Percentiles rank a stretch among this genome's conserved stretches.
These are phyloP conservation scores for Merodon equestris DNA, from an alignment of 2,888 invertebrate species.

Conservation along the genomic window DNA sequence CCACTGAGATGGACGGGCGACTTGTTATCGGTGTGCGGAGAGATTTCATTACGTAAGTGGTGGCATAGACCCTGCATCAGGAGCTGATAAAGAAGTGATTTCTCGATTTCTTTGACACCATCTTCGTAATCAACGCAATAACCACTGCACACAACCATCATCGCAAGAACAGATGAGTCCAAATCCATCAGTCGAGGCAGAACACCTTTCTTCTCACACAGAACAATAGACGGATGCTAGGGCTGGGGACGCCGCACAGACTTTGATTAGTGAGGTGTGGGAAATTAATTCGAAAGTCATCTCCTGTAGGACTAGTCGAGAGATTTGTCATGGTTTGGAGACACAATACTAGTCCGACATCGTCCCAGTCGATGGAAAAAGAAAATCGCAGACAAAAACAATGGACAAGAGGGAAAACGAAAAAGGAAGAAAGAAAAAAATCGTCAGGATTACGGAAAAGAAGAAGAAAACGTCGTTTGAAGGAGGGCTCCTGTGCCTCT, in stretches of 20 bases:
- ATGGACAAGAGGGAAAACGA: conserved; percentile 15
- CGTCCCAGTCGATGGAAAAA: conserved; percentile 13
- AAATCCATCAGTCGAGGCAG: conserved; percentile 41
- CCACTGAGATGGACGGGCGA: conserved; percentile 41
- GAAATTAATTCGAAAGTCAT: conserved; percentile 68
- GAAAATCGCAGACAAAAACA: conserved; percentile 24
- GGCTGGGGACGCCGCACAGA: background rate
- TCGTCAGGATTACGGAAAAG: conserved; percentile 52
- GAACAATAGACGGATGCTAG: conserved; percentile 19
- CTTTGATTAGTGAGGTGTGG: conserved; percentile 68
- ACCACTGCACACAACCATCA: conserved; percentile 13
- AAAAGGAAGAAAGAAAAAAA: conserved; percentile 33
- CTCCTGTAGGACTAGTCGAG: conserved; percentile 50
- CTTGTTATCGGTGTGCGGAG: conserved; percentile 30
- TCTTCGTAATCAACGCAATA: conserved; percentile 41
- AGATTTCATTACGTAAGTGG: conserved; percentile 62
- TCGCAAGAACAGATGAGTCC: conserved; percentile 48
- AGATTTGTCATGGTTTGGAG: conserved; percentile 62
- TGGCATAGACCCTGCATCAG: conserved; percentile 19
- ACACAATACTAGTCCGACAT: conserved; percentile 54
- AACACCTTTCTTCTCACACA: conserved; percentile 47
- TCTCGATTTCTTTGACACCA: conserved; percentile 42
- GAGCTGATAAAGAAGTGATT: conserved; percentile 51
- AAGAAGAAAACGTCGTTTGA: conserved; percentile 17
- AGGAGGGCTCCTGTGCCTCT: conserved; percentile 55